Evolutionary conservation across 2,113 vertebrate species (phyloP), one percentile per base, ranked within the genome.

Genomic region (Chionodraco myersi): DNA sequence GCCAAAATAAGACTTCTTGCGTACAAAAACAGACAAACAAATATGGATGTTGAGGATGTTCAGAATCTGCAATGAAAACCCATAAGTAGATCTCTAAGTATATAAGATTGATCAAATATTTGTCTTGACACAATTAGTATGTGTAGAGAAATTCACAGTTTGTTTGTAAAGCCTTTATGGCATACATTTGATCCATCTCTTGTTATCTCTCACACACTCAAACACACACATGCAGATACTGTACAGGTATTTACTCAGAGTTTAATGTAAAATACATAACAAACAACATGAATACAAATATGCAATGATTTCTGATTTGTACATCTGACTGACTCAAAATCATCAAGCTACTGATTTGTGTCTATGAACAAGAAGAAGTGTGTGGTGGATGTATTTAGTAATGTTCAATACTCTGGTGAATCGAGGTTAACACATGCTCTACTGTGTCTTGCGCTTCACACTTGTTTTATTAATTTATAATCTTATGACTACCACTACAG

Each of bases 341-440:
- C 21, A 69, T 51, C 0, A 34, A 34, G 1, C 57, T 62, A 72
- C 63, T 68, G 60, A 72, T 76, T 79, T 11, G 36, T 71, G 18
- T 49, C 45, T 10, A 7, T 73, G 48, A 49, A 18, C 48, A 67
- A 12, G 6, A 21, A 18, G 9, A 49, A 13, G 26, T 59, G n/a
- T 34, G 15, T 60, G 59, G 14, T 11, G 5, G 11, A 13, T 69
- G 63, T 47, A 34, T 69, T 70, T 49, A 30, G 48, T n/a, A 72
- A 67, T 13, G 10, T 11, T 44, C 14, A 34, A 9, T 63, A 1
- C 8, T 51, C 14, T n/a, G 34, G 9, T 62, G 14, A 60, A 3
- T 14, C 47, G 56, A 26, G 45, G 66, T 75, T 41, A 49, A 59
- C 10, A 36, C 30, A 26, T 7, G 51, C 12, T 61, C 21, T 47